Evolutionary conservation across 2,888 invertebrate species (phyloP), one percentile per base, ranked within the genome.

Genomic region (Harpagoxenus sublaevis): DNA sequence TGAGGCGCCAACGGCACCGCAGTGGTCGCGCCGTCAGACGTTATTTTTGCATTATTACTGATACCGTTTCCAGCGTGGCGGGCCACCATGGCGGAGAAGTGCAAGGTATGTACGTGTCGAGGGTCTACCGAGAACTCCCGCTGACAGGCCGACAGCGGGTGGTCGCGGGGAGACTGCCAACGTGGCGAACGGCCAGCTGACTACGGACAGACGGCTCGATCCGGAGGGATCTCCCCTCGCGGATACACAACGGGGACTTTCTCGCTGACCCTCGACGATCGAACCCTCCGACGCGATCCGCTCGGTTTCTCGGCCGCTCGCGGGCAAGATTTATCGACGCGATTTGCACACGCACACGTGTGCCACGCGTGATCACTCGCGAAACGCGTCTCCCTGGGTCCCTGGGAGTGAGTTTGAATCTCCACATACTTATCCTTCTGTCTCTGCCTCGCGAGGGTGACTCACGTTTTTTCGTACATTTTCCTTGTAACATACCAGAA

Each of bases 71-170:
- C 35, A 78, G 77, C n/a, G 74, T 73, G 74, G 55, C 31, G 39
- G 82, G 86, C 71, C 89, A 90, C 82, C 83, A 94, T 94, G 94
- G 93, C 94, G 89, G 93, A 93, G 84, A 94, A 93, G 88, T 94
- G 94, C 90, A 94, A 94, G 93, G 94, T 94, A 87, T 57, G 93
- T 90, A 87, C 60, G 93, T 90, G 83, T 48, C n/a, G 8, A 18
- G 8, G n/a, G 18, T 3, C 45, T 15, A 10, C 68, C n/a, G 45
- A 48, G 66, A 23, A 53, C 55, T 23, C n/a, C 39, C n/a, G 45
- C 15, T 15, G 68, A 15, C 23, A 45, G 53, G 18, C 39, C 12
- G 9, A 53, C 12, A 8, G 28, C 10, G 5, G 35, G 5, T 35
- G 35, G 35, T n/a, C 39, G 28, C 48, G 9, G 51, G 18, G 35